Evolutionary conservation across 2,113 vertebrate genomes (phyloP).

Genomic region (Thinocorus orbignyianus): DNA sequence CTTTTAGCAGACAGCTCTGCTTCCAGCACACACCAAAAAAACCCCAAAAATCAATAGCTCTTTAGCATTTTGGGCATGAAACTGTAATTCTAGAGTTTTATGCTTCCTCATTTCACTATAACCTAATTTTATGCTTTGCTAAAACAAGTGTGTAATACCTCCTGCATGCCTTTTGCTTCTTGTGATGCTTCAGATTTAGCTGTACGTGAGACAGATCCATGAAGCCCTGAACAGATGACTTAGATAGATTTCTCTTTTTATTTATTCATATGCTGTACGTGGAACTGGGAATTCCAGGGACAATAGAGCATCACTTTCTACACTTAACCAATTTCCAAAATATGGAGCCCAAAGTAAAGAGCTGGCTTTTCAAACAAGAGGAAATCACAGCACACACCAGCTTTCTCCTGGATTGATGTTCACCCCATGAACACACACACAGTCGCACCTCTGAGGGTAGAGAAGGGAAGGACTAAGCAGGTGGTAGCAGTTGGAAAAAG

Average conservation of each 20-base stretch:
- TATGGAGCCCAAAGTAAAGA: not conserved
- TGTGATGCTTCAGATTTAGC: not conserved
- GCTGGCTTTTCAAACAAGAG: not conserved
- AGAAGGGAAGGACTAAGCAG: not conserved
- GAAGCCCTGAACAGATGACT: not conserved
- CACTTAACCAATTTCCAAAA: not conserved
- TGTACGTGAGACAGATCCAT: fast-evolving
- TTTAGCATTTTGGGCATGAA: not conserved
- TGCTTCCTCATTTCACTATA: not conserved
- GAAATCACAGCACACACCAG: too few relatives aligned
- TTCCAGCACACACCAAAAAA: not conserved
- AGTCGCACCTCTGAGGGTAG: not conserved
- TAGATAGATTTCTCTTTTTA: not conserved
- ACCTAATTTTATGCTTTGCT: not conserved
- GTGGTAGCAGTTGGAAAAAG: not conserved
- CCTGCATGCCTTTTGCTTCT: not conserved
- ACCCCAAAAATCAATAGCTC: not conserved
- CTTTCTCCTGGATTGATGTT: not conserved
- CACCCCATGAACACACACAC: not conserved
- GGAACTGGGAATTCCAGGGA: not conserved
- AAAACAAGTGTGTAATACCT: not conserved
- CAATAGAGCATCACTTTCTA: not conserved
- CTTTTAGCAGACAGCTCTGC: not conserved
- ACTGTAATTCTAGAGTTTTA: not conserved
- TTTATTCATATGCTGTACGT: not conserved